Conservation (phyloP, 2,888 invertebrate species). For the Bursaphelenchus okinawaensis region DNA sequence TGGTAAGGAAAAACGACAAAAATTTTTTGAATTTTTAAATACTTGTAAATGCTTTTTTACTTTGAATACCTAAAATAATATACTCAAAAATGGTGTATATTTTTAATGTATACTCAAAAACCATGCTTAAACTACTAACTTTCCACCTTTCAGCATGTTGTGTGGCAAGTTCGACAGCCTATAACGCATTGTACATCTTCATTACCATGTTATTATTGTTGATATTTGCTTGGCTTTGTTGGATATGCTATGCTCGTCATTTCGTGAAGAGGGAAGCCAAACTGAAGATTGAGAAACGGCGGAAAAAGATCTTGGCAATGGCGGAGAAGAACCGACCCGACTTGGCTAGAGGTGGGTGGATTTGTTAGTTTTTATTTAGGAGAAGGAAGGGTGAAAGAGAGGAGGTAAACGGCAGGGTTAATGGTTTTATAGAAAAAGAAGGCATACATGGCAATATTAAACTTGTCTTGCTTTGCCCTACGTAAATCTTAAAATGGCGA, state of each 20-base stretch:
- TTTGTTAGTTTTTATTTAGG: not conserved
- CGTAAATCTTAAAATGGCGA: no score
- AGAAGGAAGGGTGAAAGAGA: not conserved
- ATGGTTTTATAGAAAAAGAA: no score
- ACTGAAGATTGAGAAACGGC: not conserved
- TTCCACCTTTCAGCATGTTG: not conserved
- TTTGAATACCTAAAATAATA: no score
- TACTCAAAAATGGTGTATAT: no score
- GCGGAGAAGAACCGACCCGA: not conserved
- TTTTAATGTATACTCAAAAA: not conserved
- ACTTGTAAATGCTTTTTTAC: not conserved
- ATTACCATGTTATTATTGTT: not conserved
- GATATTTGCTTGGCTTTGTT: not conserved
- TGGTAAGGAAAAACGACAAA: not conserved
- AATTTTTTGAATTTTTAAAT: not conserved
- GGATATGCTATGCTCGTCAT: constrained; percentile 1
- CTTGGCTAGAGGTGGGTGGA: not conserved
- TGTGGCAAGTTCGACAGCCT: not conserved
- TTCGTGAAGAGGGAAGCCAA: not conserved
- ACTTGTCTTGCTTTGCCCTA: no score
- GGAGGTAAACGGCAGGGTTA: no score
- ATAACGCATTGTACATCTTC: not conserved
- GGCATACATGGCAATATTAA: no score
- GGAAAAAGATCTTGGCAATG: not conserved
- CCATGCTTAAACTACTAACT: not conserved